These are phyloP conservation scores for Moxostoma hubbsi DNA, from an alignment of 2,797 vertebrate genomes.

Conservation along the genomic window DNA sequence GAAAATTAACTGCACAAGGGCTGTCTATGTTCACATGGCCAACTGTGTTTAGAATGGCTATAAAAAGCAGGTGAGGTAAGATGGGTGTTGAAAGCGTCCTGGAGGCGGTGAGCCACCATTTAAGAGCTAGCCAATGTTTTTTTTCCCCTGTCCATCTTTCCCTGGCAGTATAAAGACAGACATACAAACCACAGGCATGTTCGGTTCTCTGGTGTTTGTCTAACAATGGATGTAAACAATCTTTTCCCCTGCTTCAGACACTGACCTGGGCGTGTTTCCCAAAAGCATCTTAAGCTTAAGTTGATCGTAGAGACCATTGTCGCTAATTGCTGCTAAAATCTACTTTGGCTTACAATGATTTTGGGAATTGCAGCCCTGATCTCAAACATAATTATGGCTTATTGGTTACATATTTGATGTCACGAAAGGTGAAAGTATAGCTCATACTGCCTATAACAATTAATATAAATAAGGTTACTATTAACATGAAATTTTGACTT, in stretches of 20 bases:
- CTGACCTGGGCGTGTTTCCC: background rate
- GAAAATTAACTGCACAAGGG: constrained; percentile 55
- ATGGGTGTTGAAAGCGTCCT: constrained; percentile 74
- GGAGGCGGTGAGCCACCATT: constrained; percentile 73
- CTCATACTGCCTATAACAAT: too few relatives aligned
- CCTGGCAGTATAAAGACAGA: constrained; percentile 58
- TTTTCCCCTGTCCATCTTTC: constrained; percentile 61
- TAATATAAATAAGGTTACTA: too few relatives aligned
- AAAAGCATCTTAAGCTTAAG: too few relatives aligned
- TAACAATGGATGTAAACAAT: constrained; percentile 3
- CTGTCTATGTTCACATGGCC: constrained; percentile 51
- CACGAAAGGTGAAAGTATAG: too few relatives aligned
- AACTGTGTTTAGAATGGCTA: constrained; percentile 74
- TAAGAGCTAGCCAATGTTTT: constrained; percentile 57
- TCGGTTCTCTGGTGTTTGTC: background rate
- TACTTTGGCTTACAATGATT: too few relatives aligned
- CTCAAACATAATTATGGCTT: background rate
- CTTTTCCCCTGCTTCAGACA: background rate
- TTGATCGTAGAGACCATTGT: background rate
- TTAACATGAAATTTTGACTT: too few relatives aligned
- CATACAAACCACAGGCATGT: constrained; percentile 36
- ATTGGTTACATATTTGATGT: too few relatives aligned
- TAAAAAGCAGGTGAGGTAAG: constrained; percentile 87
- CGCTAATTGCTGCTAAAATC: too few relatives aligned
- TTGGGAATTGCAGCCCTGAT: background rate